These are phyloP conservation scores for Eupithecia tripunctaria DNA, from an alignment of 2,888 invertebrate genomes.

Conservation along the genomic window DNA sequence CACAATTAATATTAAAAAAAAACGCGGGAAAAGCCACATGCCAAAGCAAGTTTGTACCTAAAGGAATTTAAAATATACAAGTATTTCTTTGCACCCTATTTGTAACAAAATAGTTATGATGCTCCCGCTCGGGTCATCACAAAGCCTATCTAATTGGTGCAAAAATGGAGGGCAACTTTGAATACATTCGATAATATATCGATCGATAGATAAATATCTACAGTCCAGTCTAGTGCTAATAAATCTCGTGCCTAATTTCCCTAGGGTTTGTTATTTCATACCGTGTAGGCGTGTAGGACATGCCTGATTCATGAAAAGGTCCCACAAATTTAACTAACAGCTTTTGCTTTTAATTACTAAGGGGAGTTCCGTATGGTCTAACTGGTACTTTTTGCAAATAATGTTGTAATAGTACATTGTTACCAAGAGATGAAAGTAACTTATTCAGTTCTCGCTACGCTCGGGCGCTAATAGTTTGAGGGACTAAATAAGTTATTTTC, in stretches of 20 bases:
- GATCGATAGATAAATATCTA: not conserved
- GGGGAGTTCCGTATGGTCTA: not conserved
- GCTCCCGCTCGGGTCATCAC: not conserved
- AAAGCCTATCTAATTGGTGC: not conserved
- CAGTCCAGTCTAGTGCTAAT: not conserved
- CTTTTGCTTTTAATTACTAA: not conserved
- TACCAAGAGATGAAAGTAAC: no score
- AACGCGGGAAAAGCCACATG: no score
- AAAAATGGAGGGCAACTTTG: not conserved
- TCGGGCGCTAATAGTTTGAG: no score
- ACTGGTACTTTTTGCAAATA: not conserved
- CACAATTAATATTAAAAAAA: no score
- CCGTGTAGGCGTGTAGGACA: not conserved
- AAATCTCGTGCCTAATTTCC: slow-evolving; percentile 11
- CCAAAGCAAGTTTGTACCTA: no score
- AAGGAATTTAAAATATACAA: not conserved
- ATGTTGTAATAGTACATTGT: no score
- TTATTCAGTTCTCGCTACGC: no score
- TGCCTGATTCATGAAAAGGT: not conserved
- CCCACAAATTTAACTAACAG: not conserved
- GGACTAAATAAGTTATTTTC: no score
- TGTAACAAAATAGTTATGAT: not conserved
- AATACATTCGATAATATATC: not conserved
- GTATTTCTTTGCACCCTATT: not conserved
- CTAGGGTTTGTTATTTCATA: not conserved